Base-by-base conservation (phyloP, 2,113 vertebrate species). In the Irena cyanogastra region DNA sequence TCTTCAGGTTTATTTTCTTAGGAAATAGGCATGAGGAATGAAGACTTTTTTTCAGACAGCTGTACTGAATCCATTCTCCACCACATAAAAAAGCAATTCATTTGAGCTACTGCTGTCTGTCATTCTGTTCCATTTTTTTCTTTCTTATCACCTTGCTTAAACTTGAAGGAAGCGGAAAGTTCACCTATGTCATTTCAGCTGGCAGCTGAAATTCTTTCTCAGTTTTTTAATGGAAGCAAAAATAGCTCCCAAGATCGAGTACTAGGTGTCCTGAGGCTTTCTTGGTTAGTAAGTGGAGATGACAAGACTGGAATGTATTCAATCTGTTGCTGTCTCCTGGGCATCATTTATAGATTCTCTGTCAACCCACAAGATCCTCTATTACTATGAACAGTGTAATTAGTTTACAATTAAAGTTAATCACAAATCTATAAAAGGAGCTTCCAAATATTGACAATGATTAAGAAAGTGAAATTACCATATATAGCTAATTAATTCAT, bases 391-490 rank as follows among this genome's bases (percentile, higher is more conserved):
- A 96, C 74, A 95, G 77, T 79, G 76, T 96, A 97, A 98, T 98
- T 98, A 96, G 90, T 94, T 94, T 97, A 96, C 96, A 98, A 98
- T 97, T 97, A 97, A 95, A 97, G 81, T 96, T 98, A 98, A 98
- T 97, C 92, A 97, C 95, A 97, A 97, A 98, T 98, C 97, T 96
- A 97, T 97, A 97, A 95, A 95, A 96, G 89, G 95, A 94, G 87
- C 93, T 97, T 97, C 96, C 95, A 97, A 95, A 96, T 98, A 97
- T 97, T 97, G 97, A 97, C 95, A 97, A 93, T 70, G 42, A 54
- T 84, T 97, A 96, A 95, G 95, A 95, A 97, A 96, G 63, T 95
- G 76, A 93, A 97, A 97, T 91, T 94, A 93, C 61, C 83, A 76
- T 91, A 84, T 82, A 95, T 96, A 96, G 80, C 56, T 98, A 96